Base-by-base conservation (phyloP, 2,113 vertebrate species). In the Chitala chitala region DNA sequence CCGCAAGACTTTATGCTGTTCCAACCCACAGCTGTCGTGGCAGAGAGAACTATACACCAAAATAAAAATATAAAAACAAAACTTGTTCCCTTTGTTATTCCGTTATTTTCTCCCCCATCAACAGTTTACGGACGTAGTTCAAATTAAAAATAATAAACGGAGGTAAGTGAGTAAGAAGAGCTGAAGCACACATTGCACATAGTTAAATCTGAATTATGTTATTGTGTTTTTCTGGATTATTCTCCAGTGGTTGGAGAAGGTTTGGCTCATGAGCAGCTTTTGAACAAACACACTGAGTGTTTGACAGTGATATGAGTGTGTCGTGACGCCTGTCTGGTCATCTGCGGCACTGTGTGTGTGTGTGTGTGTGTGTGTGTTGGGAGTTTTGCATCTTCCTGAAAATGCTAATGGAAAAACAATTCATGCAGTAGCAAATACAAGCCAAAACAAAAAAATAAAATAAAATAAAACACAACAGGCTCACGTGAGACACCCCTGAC, bases 61-160 rank as follows among this genome's bases (percentile, higher is more conserved):
- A 53, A 46, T 15, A 66, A 54, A 74, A 63, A 51, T n/a, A 59
- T 26, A 31, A 31, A 59, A 59, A 59, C 56, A 59, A 59, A 63
- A n/a, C 1, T 3, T 54, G 50, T 40, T 22, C 61, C 20, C 26
- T 50, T 59, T 58, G 61, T 71, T 55, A 46, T 46, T 7, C 33
- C 2, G 31, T 20, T 63, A 4, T 68, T 26, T 38, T 68, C 10
- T n/a, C 6, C n/a, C 22, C 40, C 42, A 38, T 68, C 24, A 15
- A 22, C 46, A 22, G 26, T 48, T 44, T 24, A 48, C 42, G 46
- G 46, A 68, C 8, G 38, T 46, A 66, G 63, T 24, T 46, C 24
- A 33, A 66, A 66, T 66, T 44, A 66, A 46, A 66, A 31, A 40
- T 29, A 22, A 46, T 63, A 63, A 63, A 63, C 59, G 38, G 38